Percentiles rank a stretch among this genome's conserved stretches.
Conservation (phyloP, 2,888 invertebrate genomes). For the Caenorhabditis zanzibari region DNA sequence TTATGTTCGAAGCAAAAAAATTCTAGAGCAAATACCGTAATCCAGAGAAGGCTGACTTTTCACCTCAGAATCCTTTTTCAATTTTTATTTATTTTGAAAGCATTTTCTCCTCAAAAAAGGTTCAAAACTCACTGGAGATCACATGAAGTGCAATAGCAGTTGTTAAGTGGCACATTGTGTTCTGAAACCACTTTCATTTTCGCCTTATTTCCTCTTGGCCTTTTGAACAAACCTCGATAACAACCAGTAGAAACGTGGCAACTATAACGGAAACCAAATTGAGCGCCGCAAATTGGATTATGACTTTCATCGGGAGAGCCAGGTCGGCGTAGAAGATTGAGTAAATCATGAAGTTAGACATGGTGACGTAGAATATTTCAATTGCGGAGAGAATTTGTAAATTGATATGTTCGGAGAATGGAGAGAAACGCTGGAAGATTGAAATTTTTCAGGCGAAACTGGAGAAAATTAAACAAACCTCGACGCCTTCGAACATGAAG, state of each 20-base stretch:
- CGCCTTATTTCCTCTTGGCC: neutral
- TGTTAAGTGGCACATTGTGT: conserved; percentile 15
- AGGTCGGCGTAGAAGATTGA: conserved; percentile 50
- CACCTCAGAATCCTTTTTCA: too few relatives aligned
- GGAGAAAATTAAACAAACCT: conserved; percentile 6
- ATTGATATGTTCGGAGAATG: conserved; percentile 18
- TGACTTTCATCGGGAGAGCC: conserved; percentile 31
- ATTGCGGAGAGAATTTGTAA: conserved; percentile 8
- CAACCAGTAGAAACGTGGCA: conserved; percentile 24
- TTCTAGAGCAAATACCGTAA: too few relatives aligned
- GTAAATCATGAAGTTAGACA: conserved; percentile 51
- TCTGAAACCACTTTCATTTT: conserved; percentile 8
- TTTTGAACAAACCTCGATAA: conserved; percentile 27
- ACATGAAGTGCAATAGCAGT: conserved; percentile 13
- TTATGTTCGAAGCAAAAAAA: too few relatives aligned
- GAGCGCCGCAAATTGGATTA: conserved; percentile 35
- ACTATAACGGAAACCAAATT: conserved; percentile 32
- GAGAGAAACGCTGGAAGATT: conserved; percentile 42
- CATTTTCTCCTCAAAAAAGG: neutral
- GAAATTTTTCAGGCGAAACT: neutral
- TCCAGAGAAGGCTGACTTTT: too few relatives aligned
- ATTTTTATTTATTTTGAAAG: neutral
- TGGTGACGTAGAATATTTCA: conserved; percentile 38
- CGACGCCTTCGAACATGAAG: conserved; percentile 50
- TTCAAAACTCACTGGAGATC: conserved; percentile 22